These are phyloP conservation scores for Dermochelys coriacea DNA, from an alignment of 2,797 vertebrate genomes.

Conservation along the genomic window DNA sequence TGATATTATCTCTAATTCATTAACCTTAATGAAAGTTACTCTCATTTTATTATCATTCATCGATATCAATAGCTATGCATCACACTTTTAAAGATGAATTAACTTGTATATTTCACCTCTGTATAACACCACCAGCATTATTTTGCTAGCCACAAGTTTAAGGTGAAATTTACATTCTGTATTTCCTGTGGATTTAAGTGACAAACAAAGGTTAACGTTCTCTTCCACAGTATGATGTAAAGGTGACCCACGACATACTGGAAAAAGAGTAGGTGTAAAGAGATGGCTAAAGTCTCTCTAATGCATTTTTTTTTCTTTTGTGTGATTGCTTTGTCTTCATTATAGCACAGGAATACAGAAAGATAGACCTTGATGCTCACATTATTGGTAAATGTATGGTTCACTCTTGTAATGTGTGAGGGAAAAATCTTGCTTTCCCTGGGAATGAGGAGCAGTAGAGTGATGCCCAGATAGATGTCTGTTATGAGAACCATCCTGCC, in stretches of 20 bases:
- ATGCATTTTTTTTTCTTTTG: rapidly evolving
- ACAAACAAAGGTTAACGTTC: not conserved
- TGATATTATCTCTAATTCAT: not conserved
- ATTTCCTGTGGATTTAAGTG: rapidly evolving
- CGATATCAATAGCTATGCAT: not conserved
- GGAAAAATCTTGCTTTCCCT: rapidly evolving
- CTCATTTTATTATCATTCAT: not conserved
- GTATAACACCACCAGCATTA: not conserved
- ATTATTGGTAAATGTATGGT: rapidly evolving
- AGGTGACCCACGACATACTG: rapidly evolving
- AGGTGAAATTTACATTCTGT: not conserved
- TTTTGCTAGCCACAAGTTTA: not conserved
- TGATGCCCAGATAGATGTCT: rapidly evolving
- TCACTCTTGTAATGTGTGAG: rapidly evolving
- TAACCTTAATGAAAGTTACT: not conserved
- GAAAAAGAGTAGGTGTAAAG: too few relatives aligned
- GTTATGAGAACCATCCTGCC: not conserved
- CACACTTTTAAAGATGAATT: not conserved
- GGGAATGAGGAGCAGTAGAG: rapidly evolving
- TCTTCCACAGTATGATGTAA: not conserved
- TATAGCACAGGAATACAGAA: too few relatives aligned
- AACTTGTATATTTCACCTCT: not conserved
- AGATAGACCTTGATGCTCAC: rapidly evolving
- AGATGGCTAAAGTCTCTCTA: rapidly evolving
- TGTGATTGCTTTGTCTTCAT: not conserved